A percentile compares a stretch with the other conserved stretches of the same genome.
phyloP scores from a whole-genome alignment of 2,797 vertebrate species.

The Rhinatrema bivittatum region DNA sequence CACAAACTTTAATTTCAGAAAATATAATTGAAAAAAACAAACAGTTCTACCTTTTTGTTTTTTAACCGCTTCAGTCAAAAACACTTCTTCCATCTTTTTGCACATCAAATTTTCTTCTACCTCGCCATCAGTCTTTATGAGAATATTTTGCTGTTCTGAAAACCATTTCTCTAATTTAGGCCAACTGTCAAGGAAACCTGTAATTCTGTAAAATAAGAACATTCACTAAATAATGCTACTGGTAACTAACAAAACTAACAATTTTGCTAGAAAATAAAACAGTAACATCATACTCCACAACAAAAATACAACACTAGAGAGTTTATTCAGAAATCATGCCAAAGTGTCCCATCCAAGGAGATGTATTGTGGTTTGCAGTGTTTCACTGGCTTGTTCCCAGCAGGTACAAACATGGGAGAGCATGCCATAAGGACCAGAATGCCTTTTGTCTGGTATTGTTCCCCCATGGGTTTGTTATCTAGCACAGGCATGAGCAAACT shows the following conservation, averaged over 20 bases:
- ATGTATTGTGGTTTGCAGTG: no score
- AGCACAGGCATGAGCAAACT: no score
- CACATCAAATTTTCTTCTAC: slow-evolving; percentile 53
- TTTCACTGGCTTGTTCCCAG: no score
- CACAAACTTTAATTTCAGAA: not conserved
- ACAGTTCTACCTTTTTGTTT: slow-evolving; percentile 43
- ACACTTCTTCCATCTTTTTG: slow-evolving; percentile 57
- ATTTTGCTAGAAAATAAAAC: not conserved
- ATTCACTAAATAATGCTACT: not conserved
- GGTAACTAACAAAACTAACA: not conserved
- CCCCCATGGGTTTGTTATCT: no score
- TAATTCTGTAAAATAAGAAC: slow-evolving; percentile 56
- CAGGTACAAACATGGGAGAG: no score
- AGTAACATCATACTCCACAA: not conserved
- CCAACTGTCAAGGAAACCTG: slow-evolving; percentile 76
- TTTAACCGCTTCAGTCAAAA: slow-evolving; percentile 45
- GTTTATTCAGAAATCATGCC: no score
- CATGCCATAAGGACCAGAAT: no score
- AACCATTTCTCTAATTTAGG: slow-evolving; percentile 77
- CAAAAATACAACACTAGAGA: not conserved
- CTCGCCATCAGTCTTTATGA: slow-evolving; percentile 71
- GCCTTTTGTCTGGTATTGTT: no score
- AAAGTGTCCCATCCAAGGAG: no score
- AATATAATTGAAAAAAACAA: no score
- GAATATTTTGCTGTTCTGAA: slow-evolving; percentile 59